A percentile compares a stretch with the other conserved stretches of the same genome.
phyloP scores from a whole-genome alignment of 2,797 vertebrate genomes.

The Tadarida brasiliensis region DNA sequence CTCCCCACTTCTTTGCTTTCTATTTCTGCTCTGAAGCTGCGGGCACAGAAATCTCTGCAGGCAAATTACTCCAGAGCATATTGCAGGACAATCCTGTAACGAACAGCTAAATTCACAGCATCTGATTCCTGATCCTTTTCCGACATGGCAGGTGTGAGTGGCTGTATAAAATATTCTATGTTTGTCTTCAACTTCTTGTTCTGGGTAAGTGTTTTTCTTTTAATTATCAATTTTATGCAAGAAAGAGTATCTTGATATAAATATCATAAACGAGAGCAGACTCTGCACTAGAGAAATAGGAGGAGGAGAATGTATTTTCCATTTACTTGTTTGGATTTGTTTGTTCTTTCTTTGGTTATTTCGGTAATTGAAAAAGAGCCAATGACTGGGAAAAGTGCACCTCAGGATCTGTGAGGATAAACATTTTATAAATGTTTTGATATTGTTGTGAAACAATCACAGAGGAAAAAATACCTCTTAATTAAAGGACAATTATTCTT shows the following conservation, averaged over 20 bases:
- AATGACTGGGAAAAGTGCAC: constrained; percentile 34
- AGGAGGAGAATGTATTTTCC: constrained; percentile 62
- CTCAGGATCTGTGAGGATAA: constrained; percentile 65
- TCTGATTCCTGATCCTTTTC: constrained; percentile 55
- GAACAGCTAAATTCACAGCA: constrained; percentile 37
- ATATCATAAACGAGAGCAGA: constrained; percentile 74
- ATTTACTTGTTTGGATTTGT: constrained; percentile 66
- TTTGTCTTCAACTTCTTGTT: constrained; percentile 91
- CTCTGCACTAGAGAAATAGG: constrained; percentile 48
- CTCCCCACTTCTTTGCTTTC: constrained; percentile 47
- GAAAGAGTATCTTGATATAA: constrained; percentile 66
- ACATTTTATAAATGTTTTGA: constrained; percentile 76
- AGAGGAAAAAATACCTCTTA: constrained; percentile 35
- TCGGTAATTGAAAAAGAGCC: constrained; percentile 71
- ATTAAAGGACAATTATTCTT: constrained; percentile 60
- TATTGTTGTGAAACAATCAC: constrained; percentile 64
- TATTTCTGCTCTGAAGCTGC: constrained; percentile 67
- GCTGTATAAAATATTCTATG: constrained; percentile 89
- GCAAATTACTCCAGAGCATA: constrained; percentile 44
- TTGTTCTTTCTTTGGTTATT: constrained; percentile 71
- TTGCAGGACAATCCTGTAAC: background rate
- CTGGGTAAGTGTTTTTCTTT: constrained; percentile 88
- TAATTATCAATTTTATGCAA: constrained; percentile 77
- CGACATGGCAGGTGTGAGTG: constrained; percentile 89
- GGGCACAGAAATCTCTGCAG: background rate